Evolutionary conservation across 2,113 vertebrate genomes (phyloP).

Genomic region (Crotophaga sulcirostris): DNA sequence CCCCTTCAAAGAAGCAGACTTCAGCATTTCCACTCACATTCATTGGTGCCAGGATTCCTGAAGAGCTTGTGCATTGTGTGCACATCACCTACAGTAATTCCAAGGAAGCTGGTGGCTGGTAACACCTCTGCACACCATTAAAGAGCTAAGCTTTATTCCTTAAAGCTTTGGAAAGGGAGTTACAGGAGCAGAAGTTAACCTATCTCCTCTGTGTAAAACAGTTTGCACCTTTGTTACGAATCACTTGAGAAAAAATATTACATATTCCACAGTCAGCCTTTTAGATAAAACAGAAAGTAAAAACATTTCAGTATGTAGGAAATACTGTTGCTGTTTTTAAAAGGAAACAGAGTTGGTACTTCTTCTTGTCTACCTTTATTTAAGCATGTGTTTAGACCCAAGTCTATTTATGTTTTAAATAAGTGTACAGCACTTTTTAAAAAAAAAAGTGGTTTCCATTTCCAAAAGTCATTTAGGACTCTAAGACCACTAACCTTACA

Average conservation of each 20-base stretch:
- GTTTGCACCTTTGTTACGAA: neutral
- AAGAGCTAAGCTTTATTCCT: neutral
- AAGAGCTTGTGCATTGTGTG: neutral
- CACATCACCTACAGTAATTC: neutral
- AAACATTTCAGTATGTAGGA: neutral
- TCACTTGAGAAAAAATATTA: neutral
- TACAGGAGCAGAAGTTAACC: neutral
- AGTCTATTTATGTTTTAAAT: neutral
- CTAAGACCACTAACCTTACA: neutral
- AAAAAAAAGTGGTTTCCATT: neutral
- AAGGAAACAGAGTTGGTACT: neutral
- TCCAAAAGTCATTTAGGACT: neutral
- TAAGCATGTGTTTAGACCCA: neutral
- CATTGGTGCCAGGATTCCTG: neutral
- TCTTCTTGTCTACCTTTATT: neutral
- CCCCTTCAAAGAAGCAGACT: neutral
- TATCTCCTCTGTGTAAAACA: neutral
- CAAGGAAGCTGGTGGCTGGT: neutral
- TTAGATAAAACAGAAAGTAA: neutral
- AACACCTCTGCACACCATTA: neutral
- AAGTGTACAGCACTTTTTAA: neutral
- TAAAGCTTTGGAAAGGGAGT: neutral
- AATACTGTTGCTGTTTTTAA: neutral
- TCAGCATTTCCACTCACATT: neutral
- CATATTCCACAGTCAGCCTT: neutral